phyloP scores from a whole-genome alignment of 2,113 vertebrate genomes.

The Amphiprion ocellaris region DNA sequence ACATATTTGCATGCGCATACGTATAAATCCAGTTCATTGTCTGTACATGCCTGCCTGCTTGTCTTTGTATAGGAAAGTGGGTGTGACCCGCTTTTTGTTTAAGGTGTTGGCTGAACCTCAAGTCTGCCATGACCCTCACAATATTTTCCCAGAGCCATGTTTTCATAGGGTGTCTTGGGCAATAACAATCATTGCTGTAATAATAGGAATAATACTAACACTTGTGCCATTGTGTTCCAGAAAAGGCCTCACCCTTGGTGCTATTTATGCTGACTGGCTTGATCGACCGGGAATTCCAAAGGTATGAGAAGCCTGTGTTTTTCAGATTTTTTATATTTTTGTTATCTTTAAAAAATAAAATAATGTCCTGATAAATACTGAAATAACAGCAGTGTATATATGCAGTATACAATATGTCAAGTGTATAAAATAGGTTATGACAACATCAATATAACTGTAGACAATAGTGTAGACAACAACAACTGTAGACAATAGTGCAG shows the following conservation, averaged over 20 bases:
- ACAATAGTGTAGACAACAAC: no score
- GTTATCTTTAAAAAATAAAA: background rate
- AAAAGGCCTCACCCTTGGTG: conserved; percentile 88
- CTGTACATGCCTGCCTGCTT: conserved; percentile 54
- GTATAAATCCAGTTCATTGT: conserved; percentile 46
- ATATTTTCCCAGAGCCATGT: conserved; percentile 63
- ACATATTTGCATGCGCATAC: conserved; percentile 19
- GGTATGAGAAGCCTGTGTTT: conserved; percentile 80
- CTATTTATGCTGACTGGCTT: conserved; percentile 92
- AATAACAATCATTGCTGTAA: conserved; percentile 65
- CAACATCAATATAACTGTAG: no score
- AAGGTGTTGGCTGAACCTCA: conserved; percentile 61
- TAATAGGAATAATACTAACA: conserved; percentile 67
- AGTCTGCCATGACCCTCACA: conserved; percentile 40
- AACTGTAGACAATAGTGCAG: no score
- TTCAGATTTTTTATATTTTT: conserved; percentile 17
- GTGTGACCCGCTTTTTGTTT: conserved; percentile 69
- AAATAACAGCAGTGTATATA: background rate
- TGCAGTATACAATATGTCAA: no score
- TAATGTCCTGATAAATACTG: background rate
- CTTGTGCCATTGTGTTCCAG: conserved; percentile 86
- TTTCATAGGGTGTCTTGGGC: conserved; percentile 70
- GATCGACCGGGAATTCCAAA: conserved; percentile 93
- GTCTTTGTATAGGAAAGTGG: conserved; percentile 36
- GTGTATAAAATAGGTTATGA: no score